Evolutionary conservation across 1,140 invertebrate genomes (phyloP).

Genomic region (Aporrectodea caliginosa): DNA sequence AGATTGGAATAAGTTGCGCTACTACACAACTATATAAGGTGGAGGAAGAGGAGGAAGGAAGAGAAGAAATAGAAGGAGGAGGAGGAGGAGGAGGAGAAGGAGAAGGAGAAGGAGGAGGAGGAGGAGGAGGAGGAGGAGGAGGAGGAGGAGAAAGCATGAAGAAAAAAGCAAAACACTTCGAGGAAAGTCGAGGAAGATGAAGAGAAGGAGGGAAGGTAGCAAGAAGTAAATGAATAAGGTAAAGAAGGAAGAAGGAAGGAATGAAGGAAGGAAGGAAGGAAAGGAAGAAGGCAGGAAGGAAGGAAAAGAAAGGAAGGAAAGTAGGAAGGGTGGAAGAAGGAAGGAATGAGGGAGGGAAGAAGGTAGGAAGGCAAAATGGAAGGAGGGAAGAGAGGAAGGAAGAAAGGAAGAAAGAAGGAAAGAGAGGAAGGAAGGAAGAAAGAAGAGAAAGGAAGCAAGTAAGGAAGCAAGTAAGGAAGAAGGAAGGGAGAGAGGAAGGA

Average conservation of each 20-base stretch:
- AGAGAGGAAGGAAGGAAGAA: not conserved
- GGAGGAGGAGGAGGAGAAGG: not conserved
- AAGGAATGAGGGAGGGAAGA: not conserved
- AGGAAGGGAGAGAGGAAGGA: not conserved
- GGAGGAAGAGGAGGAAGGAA: not conserved
- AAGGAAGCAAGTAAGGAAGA: not conserved
- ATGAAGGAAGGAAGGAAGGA: not conserved
- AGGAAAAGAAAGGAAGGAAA: not conserved
- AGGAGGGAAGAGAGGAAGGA: not conserved
- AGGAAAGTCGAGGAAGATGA: not conserved
- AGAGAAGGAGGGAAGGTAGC: not conserved
- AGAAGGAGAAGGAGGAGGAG: not conserved
- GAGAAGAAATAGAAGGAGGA: not conserved
- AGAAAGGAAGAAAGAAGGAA: not conserved
- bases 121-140: not conserved
- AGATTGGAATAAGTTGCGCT: not conserved
- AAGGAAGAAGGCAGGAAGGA: not conserved
- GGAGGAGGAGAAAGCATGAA: not conserved
- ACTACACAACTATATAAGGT: not conserved
- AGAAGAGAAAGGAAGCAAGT: not conserved
- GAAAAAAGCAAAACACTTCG: no score
- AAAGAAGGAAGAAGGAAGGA: not conserved
- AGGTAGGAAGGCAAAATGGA: not conserved
- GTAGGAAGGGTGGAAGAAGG: not conserved
- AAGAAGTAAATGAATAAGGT: not conserved